Conservation (phyloP, 2,888 invertebrate species). For the Pheosia tremula region DNA sequence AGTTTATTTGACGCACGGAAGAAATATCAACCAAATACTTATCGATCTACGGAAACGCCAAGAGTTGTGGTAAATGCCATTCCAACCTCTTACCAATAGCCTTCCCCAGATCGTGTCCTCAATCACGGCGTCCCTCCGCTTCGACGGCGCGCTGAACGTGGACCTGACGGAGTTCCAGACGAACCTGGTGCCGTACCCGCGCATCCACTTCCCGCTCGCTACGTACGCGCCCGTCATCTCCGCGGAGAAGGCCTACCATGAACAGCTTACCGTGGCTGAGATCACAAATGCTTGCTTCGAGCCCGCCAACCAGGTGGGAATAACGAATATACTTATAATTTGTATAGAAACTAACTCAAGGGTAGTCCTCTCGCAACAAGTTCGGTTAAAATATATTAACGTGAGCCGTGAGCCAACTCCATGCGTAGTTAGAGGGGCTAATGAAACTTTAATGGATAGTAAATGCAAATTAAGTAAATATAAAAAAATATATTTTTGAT, state of each 20-base stretch:
- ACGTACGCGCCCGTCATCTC: conserved; percentile 97
- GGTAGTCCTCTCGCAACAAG: no score
- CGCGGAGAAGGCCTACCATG: conserved; percentile 96
- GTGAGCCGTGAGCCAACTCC: no score
- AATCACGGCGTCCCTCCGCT: conserved; percentile 96
- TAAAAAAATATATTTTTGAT: no score
- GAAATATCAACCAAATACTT: no score
- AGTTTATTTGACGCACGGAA: no score
- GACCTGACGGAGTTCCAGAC: conserved; percentile 98
- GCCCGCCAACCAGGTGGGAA: conserved; percentile 91
- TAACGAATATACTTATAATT: background rate
- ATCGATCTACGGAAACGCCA: no score
- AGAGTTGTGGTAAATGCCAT: background rate
- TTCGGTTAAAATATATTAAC: no score
- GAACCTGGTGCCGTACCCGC: conserved; percentile 96
- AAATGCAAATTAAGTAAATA: no score
- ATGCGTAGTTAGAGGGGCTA: no score
- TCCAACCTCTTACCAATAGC: background rate
- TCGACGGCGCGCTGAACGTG: conserved; percentile 96
- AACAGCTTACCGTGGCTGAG: conserved; percentile 94
- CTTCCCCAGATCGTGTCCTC: conserved; percentile 92
- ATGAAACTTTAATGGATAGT: no score
- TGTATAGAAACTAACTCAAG: background rate
- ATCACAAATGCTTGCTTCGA: conserved; percentile 98
- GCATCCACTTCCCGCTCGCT: conserved; percentile 97